A percentile compares a stretch with the other conserved stretches of the same genome.
Evolutionary conservation across 1,140 invertebrate species (phyloP).

Genomic region (Aplysia californica): DNA sequence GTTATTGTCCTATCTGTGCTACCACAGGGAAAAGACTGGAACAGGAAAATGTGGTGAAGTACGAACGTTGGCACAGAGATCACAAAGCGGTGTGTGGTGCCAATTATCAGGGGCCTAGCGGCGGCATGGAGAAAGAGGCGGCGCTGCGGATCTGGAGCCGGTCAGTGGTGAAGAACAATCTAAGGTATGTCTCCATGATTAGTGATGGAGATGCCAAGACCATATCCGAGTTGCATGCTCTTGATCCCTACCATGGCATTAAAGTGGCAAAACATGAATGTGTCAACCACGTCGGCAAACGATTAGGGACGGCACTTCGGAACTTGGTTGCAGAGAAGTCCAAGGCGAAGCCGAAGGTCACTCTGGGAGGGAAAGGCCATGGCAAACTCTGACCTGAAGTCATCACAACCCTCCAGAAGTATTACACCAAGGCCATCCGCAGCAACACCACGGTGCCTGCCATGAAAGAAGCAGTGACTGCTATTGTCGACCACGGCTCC

Average conservation of each 20-base stretch:
- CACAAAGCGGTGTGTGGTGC: neutral
- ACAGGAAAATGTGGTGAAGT: neutral
- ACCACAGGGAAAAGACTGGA: neutral
- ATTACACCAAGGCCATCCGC: neutral
- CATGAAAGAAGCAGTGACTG: neutral
- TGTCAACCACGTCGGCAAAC: neutral
- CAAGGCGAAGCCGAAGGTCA: neutral
- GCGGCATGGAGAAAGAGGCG: neutral
- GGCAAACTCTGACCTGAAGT: neutral
- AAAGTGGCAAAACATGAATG: neutral
- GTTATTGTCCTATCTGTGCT: neutral
- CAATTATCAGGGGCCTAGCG: neutral
- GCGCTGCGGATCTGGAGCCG: neutral
- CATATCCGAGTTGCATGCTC: neutral
- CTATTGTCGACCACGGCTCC: neutral
- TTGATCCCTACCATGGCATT: neutral
- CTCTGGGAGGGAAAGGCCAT: neutral
- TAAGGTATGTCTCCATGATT: neutral
- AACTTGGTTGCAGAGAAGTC: neutral
- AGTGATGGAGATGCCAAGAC: neutral
- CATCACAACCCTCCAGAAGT: neutral
- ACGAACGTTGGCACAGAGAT: neutral
- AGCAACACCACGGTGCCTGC: neutral
- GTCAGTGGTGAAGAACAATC: neutral
- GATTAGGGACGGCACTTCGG: neutral